A percentile compares a stretch with the other conserved stretches of the same genome.
phyloP scores from a whole-genome alignment of 2,888 invertebrate species.

The Dryobotodes eremita region DNA sequence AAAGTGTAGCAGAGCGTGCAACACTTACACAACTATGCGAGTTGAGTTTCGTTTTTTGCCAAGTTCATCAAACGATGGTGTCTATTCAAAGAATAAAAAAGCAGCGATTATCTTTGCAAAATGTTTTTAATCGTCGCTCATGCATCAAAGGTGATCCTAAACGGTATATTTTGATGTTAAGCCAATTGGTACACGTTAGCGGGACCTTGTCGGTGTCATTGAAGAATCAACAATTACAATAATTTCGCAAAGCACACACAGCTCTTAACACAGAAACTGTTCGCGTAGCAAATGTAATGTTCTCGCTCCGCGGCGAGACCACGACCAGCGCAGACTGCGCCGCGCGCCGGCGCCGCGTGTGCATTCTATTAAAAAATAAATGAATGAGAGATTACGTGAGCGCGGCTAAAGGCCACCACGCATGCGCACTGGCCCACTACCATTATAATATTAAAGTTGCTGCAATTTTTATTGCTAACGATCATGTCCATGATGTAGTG shows the following conservation, averaged over 20 bases:
- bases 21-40: neutral
- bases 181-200: slow-evolving; percentile 31
- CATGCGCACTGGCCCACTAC: slow-evolving; percentile 14
- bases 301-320: slow-evolving; percentile 14
- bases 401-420: slow-evolving; percentile 36
- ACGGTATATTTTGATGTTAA: slow-evolving; percentile 32
- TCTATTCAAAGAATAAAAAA: slow-evolving; percentile 12
- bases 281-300: slow-evolving; percentile 58
- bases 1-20: slow-evolving; percentile 43
- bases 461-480: slow-evolving; percentile 28
- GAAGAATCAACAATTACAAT: slow-evolving; percentile 49
- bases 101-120: slow-evolving; percentile 30
- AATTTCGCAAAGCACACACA: slow-evolving; percentile 61
- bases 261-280: slow-evolving; percentile 45
- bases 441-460: slow-evolving; percentile 18
- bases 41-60: slow-evolving; percentile 27
- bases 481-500: slow-evolving; percentile 14
- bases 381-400: slow-evolving; percentile 38
- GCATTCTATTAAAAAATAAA: slow-evolving; percentile 36
- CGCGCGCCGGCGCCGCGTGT: slow-evolving; percentile 13
- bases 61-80: slow-evolving; percentile 29
- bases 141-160: slow-evolving; percentile 32
- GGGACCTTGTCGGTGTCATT: slow-evolving; percentile 61
- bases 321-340: neutral
- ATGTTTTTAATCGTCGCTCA: slow-evolving; percentile 49